Evolutionary conservation across 2,113 vertebrate genomes (phyloP), one percentile per base, ranked within the genome.

Genomic region (Diphyllodes magnificus): DNA sequence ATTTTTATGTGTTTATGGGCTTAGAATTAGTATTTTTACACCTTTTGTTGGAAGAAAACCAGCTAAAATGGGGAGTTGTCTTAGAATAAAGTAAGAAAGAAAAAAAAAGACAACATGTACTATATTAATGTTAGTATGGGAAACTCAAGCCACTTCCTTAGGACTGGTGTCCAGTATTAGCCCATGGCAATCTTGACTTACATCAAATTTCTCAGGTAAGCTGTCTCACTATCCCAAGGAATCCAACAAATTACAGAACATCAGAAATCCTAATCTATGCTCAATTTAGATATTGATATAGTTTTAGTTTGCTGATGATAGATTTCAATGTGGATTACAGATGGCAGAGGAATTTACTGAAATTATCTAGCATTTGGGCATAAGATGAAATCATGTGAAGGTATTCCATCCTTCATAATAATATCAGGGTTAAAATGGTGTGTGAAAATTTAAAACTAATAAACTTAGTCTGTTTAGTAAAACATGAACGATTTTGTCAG

Each of bases 211-310:
- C 18, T 69, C 4, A 13, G 16, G 56, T 10, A 56, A 56, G 2
- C 8, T 91, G 37, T 16, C 11, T 9, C 11, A 20, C 15, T 18
- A 7, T 12, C 20, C 17, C 15, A 27, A 56, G 53, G 16, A 84
- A 20, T 4, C 1, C 8, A 72, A 37, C 3, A 45, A 72, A 5
- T 7, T 2, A 2, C 15, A 68, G 27, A 72, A 27, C 1, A 1
- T 51, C 33, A 53, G 30, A 88, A 94, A 73, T 51, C 10, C 27
- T 54, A 50, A 60, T 47, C 27, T 51, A 15, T 42, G 10, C 42
- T 61, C 1, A 28, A 10, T 9, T 59, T 59, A n/a, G 7, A 57
- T 78, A 69, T 24, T 16, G 25, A 60, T 47, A 15, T 8, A 47
- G 5, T 60, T 92, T 44, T 33, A 18, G 6, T 70, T 65, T 39